Evolutionary conservation across 2,797 vertebrate genomes (phyloP).

Genomic region (Lates japonicus): DNA sequence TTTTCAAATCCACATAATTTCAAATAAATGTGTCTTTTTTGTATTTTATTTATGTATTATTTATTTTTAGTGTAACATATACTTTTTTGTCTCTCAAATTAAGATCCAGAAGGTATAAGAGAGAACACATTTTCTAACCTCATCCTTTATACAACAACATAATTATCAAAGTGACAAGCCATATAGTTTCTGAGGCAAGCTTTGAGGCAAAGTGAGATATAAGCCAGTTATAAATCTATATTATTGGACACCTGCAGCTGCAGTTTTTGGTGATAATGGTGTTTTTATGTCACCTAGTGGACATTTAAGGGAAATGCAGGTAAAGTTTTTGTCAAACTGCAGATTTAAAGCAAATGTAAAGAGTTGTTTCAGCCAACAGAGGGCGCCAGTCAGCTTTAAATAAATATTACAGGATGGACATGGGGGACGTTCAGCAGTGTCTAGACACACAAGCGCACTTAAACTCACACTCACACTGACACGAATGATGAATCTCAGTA

Average conservation of each 20-base stretch:
- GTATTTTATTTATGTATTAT: too few species aligned
- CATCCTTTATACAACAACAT: too few species aligned
- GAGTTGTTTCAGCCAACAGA: conserved; percentile 51
- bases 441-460: neutral
- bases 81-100: too few species aligned
- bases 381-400: conserved; percentile 27
- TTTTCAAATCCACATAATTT: too few species aligned
- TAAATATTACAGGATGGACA: neutral
- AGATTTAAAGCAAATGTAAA: neutral
- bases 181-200: too few species aligned
- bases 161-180: too few species aligned
- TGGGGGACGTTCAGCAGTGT: neutral
- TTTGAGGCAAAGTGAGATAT: too few species aligned
- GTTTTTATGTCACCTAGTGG: neutral
- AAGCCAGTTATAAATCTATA: neutral
- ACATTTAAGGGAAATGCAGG: neutral
- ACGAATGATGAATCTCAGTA: conserved; percentile 51
- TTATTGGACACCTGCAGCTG: too few species aligned
- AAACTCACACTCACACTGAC: conserved; percentile 18
- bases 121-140: too few species aligned
- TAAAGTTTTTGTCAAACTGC: neutral
- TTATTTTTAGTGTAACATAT: too few species aligned
- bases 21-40: too few species aligned
- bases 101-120: too few species aligned
- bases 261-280: neutral